Evolutionary conservation across 2,888 invertebrate species (phyloP), one percentile per base, ranked within the genome.

Genomic region (Dinocampus coccinellae): DNA sequence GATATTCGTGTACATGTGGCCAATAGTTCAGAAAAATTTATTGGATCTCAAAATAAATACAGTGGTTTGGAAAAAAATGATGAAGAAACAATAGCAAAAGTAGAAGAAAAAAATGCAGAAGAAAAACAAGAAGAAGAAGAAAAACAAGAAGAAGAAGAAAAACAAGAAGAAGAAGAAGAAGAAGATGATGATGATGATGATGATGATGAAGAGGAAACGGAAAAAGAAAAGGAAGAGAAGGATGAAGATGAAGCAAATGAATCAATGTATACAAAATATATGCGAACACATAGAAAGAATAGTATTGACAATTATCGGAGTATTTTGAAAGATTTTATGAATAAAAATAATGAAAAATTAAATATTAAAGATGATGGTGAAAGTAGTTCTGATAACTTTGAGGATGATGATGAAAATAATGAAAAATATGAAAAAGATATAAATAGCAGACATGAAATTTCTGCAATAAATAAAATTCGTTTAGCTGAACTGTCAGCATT

Each of bases 201-300:
- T 65, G 62, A 13, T 20, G 36, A 66, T 24, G 75, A 75, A 42
- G 22, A 69, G 66, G 72, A 73, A 39, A 34, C n/a, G 7, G 76
- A 80, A 13, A 11, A 24, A n/a, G 11, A 24, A 26, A 29, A 29
- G 4, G 36, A 16, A 20, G 34, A 57, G 13, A 63, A 55, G 0
- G 73, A 75, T 7, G 73, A 74, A 11, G 71, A 68, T 13, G 58
- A 79, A 9, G 70, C 82, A 33, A n/a, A n/a, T 7, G 3, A 29
- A 29, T 85, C 85, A 1, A 82, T 82, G 79, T 85, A 84, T 70
- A 76, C 84, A 9, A 82, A 77, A 63, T 85, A 86, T 61, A 85
- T 79, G 74, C 79, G 66, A 60, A 62, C 42, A n/a, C 79, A 83
- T 60, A 53, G 69, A 6, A 47, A 79, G 16, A 86, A 86, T 39